Evolutionary conservation across 2,888 invertebrate species (phyloP).

Genomic region (Dasysyrphus tricinctus): DNA sequence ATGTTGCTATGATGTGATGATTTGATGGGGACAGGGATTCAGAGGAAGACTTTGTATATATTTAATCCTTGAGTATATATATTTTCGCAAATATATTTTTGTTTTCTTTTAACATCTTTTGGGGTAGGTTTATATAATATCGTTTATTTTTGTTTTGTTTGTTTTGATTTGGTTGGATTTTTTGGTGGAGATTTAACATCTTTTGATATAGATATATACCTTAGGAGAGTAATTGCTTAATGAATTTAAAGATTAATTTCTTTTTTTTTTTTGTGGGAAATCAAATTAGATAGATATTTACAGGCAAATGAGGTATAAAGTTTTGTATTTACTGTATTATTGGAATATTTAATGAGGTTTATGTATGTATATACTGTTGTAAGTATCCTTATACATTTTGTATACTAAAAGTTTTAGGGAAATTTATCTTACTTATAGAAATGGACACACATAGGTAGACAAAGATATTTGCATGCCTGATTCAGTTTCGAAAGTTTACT

Average conservation of each 20-base stretch:
- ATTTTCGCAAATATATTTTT: constrained; percentile 6
- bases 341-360: too few relatives aligned
- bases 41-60: constrained; percentile 10
- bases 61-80: constrained; percentile 34
- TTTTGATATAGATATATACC: background rate
- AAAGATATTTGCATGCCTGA: too few relatives aligned
- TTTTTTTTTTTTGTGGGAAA: too few relatives aligned
- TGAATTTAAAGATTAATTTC: background rate
- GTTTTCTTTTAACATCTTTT: constrained; percentile 33
- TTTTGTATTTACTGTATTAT: too few relatives aligned
- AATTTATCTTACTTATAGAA: too few relatives aligned
- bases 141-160: background rate
- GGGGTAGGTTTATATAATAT: constrained; percentile 62
- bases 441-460: too few relatives aligned
- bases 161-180: constrained; percentile 19
- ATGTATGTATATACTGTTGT: too few relatives aligned
- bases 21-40: constrained; percentile 5
- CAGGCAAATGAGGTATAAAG: too few relatives aligned
- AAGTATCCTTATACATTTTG: too few relatives aligned
- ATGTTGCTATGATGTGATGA: background rate
- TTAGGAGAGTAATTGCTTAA: background rate
- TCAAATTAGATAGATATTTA: too few relatives aligned
- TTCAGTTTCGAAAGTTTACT: too few relatives aligned
- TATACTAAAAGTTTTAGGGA: too few relatives aligned
- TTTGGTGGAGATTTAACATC: background rate